Base-by-base conservation (phyloP, 2,888 invertebrate species). In the Caenorhabditis sulstoni region DNA sequence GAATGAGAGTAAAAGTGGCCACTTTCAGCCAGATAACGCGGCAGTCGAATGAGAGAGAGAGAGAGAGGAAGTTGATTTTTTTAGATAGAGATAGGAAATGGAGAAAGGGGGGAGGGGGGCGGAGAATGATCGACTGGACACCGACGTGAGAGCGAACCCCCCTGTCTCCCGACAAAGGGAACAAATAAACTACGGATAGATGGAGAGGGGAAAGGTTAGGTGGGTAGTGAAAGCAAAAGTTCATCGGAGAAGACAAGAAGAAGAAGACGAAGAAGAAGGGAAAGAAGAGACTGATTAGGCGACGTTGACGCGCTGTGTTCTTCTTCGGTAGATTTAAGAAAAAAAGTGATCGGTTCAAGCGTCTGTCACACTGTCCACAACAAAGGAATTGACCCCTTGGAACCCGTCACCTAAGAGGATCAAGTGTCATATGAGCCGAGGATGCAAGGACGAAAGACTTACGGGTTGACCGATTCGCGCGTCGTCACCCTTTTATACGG, bases 121-220 rank as follows among this genome's bases (percentile, higher is more conserved):
- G 23, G 29, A 7, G 4, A 29, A 7, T 29, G 29, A 29, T 29
- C 7, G 59, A 44, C 23, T 12, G 29, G 53, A 23, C 41, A 68
- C 41, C 52, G 52, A 59, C 53, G 58, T n/a, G n/a, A n/a, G n/a
- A n/a, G 59, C 55, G 52, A 59, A 29, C 29, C 29, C 29, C 29
- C 29, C 29, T 29, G 7, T 11, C 41, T 41, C 70, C 70, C 61
- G 61, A 70, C 61, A 55, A 70, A 70, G 55, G 70, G 70, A 70
- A 70, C 70, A 70, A 70, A 70, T 61, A 70, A 70, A 70, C 70
- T 70, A 61, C 35, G 70, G 70, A 70, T 68, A 50, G 67, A 58
- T 16, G 55, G 29, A 7, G 29, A 7, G 29, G 29, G 29, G 58
- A 41, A 47, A 50, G 52, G 50, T 50, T 41, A 39, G 58, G 41